A percentile compares a stretch with the other conserved stretches of the same genome.
phyloP scores from a whole-genome alignment of 2,888 invertebrate genomes.

The Spilarctia lutea region DNA sequence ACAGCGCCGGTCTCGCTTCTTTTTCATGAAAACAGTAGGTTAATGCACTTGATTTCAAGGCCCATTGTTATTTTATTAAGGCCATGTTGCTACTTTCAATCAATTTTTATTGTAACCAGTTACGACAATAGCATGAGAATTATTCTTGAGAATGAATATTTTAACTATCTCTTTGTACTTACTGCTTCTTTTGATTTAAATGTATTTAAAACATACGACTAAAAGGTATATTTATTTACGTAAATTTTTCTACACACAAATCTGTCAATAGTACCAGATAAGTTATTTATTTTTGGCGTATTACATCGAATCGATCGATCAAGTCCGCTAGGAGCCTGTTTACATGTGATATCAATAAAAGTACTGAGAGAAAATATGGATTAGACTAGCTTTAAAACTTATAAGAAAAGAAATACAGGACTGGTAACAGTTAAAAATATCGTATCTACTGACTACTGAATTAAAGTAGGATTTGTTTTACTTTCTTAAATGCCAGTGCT shows the following conservation, averaged over 20 bases:
- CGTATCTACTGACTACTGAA: neutral
- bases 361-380: too few species aligned
- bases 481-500: neutral
- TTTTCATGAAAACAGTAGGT: constrained; percentile 54
- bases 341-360: too few species aligned
- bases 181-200: neutral
- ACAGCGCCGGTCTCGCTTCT: constrained; percentile 22
- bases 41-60: constrained; percentile 65
- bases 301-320: too few species aligned
- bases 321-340: too few species aligned
- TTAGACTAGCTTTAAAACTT: too few species aligned
- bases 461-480: neutral
- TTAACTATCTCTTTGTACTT: neutral
- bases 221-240: neutral
- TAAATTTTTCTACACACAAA: neutral
- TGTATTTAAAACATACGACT: neutral
- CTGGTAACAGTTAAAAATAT: neutral
- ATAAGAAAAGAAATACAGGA: neutral
- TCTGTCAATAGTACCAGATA: neutral
- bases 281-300: too few species aligned
- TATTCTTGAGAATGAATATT: neutral
- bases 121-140: neutral
- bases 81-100: constrained; percentile 42
- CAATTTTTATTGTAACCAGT: neutral
- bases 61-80: constrained; percentile 59